Percentiles rank a stretch among this genome's conserved stretches.
phyloP scores from a whole-genome alignment of 1,140 invertebrate species.

The Adoxophyes honmai region DNA sequence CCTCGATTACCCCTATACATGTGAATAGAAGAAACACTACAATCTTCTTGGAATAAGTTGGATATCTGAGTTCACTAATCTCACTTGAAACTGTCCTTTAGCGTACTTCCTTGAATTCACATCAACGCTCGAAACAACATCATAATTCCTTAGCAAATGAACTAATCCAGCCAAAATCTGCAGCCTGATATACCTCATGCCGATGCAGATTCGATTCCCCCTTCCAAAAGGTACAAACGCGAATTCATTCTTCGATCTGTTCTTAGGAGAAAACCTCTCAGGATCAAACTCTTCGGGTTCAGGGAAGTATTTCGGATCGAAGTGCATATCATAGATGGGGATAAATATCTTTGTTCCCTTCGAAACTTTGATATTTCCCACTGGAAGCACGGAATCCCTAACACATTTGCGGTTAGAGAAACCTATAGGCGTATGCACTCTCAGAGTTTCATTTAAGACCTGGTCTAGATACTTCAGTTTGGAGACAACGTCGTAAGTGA shows the following conservation, averaged over 20 bases:
- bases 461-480: constrained; percentile 59
- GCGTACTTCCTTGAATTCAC: constrained; percentile 17
- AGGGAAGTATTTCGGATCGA: constrained; percentile 50
- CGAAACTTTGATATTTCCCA: constrained; percentile 36
- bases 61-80: constrained; percentile 28
- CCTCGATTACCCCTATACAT: too few relatives aligned
- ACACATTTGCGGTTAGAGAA: constrained; percentile 29
- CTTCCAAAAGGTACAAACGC: constrained; percentile 80
- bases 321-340: constrained; percentile 50
- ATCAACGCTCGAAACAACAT: constrained; percentile 17
- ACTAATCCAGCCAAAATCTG: constrained; percentile 60
- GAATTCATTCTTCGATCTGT: constrained; percentile 31
- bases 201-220: constrained; percentile 79
- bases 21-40: too few relatives aligned
- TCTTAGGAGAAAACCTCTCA: constrained; percentile 59
- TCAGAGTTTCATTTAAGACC: constrained; percentile 63
- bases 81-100: constrained; percentile 31
- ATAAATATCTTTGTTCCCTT: constrained; percentile 43
- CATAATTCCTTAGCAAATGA: constrained; percentile 42
- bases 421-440: constrained; percentile 61
- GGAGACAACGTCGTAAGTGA: constrained; percentile 45
- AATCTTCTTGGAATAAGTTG: constrained; percentile 19
- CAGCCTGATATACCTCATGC: constrained; percentile 73
- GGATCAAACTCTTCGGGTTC: constrained; percentile 68
- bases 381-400: constrained; percentile 33